Conservation (phyloP, 2,797 vertebrate species). For the Phalloptychus januarius region DNA sequence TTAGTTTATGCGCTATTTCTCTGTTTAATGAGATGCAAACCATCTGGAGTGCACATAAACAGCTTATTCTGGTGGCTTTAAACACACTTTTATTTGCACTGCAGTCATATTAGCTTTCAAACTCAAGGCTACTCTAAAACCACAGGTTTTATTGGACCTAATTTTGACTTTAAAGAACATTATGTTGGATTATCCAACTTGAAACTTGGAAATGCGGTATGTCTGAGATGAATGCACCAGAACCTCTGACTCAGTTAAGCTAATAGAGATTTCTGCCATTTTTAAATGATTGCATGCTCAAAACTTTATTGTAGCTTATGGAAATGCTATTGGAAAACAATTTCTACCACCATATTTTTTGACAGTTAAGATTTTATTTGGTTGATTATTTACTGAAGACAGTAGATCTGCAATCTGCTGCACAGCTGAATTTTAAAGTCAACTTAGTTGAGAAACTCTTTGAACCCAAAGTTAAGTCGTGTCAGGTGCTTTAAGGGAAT, state of each 20-base stretch:
- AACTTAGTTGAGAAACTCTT: not conserved
- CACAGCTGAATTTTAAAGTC: not conserved
- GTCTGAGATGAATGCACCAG: not conserved
- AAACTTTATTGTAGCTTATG: not conserved
- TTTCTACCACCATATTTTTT: not conserved
- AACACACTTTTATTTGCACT: not conserved
- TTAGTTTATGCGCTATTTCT: not conserved
- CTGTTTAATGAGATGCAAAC: not conserved
- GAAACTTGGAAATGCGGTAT: not conserved
- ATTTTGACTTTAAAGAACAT: not conserved
- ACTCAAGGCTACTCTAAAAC: not conserved
- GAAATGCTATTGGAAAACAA: not conserved
- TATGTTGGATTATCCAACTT: not conserved
- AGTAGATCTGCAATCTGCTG: not conserved
- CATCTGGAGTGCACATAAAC: not conserved
- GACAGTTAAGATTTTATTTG: not conserved
- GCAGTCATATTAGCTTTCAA: not conserved
- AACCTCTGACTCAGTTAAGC: not conserved
- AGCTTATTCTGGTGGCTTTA: not conserved
- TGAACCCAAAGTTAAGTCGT: not conserved
- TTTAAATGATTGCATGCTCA: not conserved
- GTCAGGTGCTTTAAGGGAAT: not conserved
- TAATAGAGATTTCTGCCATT: not conserved
- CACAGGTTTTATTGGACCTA: not conserved
- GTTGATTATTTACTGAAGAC: not conserved